phyloP scores from a whole-genome alignment of 2,888 invertebrate genomes.

The Scaptomyza polygonia region DNA sequence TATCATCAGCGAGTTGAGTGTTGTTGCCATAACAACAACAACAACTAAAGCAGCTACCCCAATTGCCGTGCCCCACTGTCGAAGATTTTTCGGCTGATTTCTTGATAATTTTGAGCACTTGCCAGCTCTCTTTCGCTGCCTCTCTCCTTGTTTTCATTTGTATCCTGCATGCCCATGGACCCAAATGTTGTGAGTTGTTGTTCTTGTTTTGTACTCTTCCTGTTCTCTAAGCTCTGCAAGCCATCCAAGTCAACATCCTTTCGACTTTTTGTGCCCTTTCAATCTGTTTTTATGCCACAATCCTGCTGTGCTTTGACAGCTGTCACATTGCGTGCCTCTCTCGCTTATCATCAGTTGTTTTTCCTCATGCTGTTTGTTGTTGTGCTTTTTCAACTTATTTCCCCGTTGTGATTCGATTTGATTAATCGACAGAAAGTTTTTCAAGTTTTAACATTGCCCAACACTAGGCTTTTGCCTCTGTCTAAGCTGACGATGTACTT shows the following conservation, averaged over 20 bases:
- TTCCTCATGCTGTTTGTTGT: conserved; percentile 27
- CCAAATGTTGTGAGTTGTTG: not conserved
- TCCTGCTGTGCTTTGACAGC: conserved; percentile 71
- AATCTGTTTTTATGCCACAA: conserved; percentile 49
- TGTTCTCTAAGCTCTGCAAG: not conserved
- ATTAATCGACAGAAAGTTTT: conserved; percentile 51
- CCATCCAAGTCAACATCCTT: not conserved
- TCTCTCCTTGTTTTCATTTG: not conserved
- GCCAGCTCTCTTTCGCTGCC: not conserved
- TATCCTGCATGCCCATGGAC: conserved; percentile 47
- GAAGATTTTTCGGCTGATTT: conserved; percentile 56
- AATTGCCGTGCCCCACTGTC: not conserved
- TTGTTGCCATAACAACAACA: conserved; percentile 39
- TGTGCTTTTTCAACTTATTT: conserved; percentile 30
- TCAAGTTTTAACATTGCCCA: conserved; percentile 15
- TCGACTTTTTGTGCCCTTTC: not conserved
- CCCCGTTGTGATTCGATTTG: conserved; percentile 56
- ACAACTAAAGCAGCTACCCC: too few species aligned
- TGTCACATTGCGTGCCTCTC: conserved; percentile 63
- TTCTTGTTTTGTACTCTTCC: conserved; percentile 3
- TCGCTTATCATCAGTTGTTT: conserved; percentile 43
- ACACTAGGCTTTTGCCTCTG: not conserved
- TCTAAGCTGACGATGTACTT: not conserved
- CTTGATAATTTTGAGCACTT: conserved; percentile 32
- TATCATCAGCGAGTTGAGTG: conserved; percentile 33